Percentiles rank a stretch among this genome's conserved stretches.
phyloP scores from a whole-genome alignment of 1,140 invertebrate species.

The Vanessa atalanta region DNA sequence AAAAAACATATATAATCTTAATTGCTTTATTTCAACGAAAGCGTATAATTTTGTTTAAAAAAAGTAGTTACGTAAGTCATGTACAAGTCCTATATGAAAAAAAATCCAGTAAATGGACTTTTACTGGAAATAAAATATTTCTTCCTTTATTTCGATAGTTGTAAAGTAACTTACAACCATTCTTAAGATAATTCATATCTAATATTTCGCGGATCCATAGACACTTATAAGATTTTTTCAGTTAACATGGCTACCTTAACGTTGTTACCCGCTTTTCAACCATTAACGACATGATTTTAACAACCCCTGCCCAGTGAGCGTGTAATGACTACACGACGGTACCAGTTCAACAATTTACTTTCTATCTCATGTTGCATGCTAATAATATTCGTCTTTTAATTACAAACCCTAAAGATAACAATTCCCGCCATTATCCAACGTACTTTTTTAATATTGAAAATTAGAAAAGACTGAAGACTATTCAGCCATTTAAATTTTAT shows the following conservation, averaged over 20 bases:
- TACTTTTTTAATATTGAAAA: background rate
- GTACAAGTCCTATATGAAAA: too few species aligned
- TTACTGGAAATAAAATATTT: too few species aligned
- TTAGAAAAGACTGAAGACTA: background rate
- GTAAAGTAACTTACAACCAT: too few species aligned
- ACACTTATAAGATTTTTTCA: background rate
- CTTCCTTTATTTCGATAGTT: too few species aligned
- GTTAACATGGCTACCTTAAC: background rate
- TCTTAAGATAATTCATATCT: too few species aligned
- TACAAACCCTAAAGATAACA: conserved; percentile 19
- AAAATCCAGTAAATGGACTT: too few species aligned
- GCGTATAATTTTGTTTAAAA: too few species aligned
- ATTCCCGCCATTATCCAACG: conserved; percentile 11
- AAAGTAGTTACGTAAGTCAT: too few species aligned
- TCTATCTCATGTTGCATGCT: conserved; percentile 28
- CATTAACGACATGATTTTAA: conserved; percentile 19
- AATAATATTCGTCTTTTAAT: conserved; percentile 28
- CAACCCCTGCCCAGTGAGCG: conserved; percentile 29
- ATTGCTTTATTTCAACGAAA: too few species aligned
- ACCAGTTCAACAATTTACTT: conserved; percentile 21
- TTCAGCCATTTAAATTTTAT: background rate
- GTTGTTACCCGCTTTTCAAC: conserved; percentile 13
- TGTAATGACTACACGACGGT: conserved; percentile 28
- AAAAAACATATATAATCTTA: too few species aligned
- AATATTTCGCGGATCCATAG: too few species aligned